Evolutionary conservation across 1,140 invertebrate genomes (phyloP).

Genomic region (Drosophila obscura): DNA sequence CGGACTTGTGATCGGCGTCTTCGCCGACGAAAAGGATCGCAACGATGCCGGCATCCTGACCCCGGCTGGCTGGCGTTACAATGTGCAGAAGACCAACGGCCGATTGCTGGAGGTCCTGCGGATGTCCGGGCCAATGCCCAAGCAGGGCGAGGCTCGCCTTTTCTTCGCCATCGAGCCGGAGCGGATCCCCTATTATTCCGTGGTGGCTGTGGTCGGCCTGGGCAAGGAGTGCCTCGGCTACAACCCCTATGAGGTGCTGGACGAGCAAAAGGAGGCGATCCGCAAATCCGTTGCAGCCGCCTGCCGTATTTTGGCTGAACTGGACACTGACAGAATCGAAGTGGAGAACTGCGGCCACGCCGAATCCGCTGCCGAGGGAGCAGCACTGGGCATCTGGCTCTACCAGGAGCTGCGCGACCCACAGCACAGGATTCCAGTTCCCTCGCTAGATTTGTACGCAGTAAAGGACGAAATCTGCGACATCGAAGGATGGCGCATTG

Average conservation of each 20-base stretch:
- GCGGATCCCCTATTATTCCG: constrained; percentile 84
- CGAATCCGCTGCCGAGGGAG: constrained; percentile 91
- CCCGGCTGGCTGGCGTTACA: constrained; percentile 72
- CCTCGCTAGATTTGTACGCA: constrained; percentile 82
- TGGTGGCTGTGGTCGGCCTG: constrained; percentile 89
- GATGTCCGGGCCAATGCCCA: constrained; percentile 81
- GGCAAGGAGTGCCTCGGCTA: constrained; percentile 87
- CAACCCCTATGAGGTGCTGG: constrained; percentile 87
- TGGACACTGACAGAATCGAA: constrained; percentile 87
- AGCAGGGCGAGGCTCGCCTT: constrained; percentile 70
- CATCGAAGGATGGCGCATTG: constrained; percentile 88
- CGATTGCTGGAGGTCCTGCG: constrained; percentile 74
- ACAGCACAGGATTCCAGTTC: constrained; percentile 56
- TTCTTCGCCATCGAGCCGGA: constrained; percentile 84
- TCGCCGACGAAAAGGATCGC: constrained; percentile 79
- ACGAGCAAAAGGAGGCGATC: constrained; percentile 89
- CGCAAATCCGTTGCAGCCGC: constrained; percentile 89
- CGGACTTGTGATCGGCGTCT: constrained; percentile 75
- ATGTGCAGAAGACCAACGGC: constrained; percentile 76
- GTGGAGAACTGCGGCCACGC: constrained; percentile 90
- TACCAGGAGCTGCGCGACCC: constrained; percentile 82
- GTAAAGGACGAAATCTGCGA: constrained; percentile 84
- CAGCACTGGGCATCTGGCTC: constrained; percentile 85
- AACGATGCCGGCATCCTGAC: constrained; percentile 74
- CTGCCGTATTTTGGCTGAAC: constrained; percentile 56